Evolutionary conservation across 2,888 invertebrate species (phyloP), one percentile per base, ranked within the genome.

Genomic region (Eupeodes latifasciatus): DNA sequence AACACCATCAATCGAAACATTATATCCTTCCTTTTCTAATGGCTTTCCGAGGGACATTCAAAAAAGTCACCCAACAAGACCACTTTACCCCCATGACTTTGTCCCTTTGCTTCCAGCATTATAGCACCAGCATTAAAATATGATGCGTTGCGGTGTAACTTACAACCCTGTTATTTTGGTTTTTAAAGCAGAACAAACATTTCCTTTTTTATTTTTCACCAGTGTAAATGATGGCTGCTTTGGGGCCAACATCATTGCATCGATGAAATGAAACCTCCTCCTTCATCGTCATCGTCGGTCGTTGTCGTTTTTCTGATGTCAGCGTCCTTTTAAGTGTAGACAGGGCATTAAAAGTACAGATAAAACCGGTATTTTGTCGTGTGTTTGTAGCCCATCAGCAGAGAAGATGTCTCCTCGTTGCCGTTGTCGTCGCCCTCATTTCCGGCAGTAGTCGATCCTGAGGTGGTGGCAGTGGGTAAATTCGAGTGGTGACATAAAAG

Each of bases 321-420:
- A 88, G 51, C 85, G 81, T 81, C 72, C 81, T 78, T 53, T 81
- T 81, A 81, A 85, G 85, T 81, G 80, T 78, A 88, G 85, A 81
- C 78, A 59, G 81, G 53, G 40, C 88, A 88, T 88, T 88, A 88
- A 88, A 87, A 88, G 78, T 69, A 78, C 77, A 88, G 85, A 88
- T 88, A 88, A 88, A 88, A 85, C 85, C 81, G 75, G 88, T 85
- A 81, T 81, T 81, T 84, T 84, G 87, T 84, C 76, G 88, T 88
- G 81, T 88, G 81, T 81, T 88, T 81, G 57, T 61, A 49, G 67
- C 81, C 81, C 88, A 88, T 88, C 84, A 88, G 81, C 88, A 88
- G 78, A 88, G 78, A 88, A 85, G 88, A 75, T 78, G 81, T 74
- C 79, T 62, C 51, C 61, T 51, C 61, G 12, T 57, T 16, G 40